Evolutionary conservation across 2,113 vertebrate genomes (phyloP), one percentile per base, ranked within the genome.

Genomic region (Merops nubicus): DNA sequence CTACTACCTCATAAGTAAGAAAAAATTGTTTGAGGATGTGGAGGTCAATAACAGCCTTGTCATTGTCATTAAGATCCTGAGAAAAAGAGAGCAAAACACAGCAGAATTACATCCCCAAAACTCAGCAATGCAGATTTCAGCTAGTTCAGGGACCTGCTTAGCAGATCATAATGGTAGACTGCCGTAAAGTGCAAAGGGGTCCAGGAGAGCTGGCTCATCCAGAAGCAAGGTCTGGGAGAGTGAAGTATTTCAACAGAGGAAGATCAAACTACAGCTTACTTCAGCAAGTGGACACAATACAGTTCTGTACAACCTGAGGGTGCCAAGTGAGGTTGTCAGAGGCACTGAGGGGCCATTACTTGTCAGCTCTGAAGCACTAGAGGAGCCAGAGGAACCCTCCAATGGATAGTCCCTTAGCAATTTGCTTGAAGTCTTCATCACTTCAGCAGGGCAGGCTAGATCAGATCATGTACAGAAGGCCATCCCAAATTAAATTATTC

Each of bases 161-260:
- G 28, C 28, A 28, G 16, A 23, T 12, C 31, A 17, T 28, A 65
- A 9, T 9, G 42, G 57, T 2, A 65, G 56, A 9, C 7, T n/a
- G 68, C 8, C 45, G 16, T 31, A 1, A 70, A 69, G 23, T 7
- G 40, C 50, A 60, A 43, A 85, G 34, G 6, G 36, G 21, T 19
- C 6, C 0, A 3, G 29, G 53, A 36, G 18, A 51, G 28, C 29
- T 79, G 65, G 12, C 23, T 63, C 22, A 28, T 23, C 19, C 16
- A 63, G 51, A 28, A 60, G 34, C 28, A 60, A 25, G 20, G 16
- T 23, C 47, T 77, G 22, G 8, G 8, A 38, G 10, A n/a, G 7
- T 1, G 3, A 19, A 74, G 16, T 3, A 0, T 43, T 68, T 48
- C 42, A 11, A 1, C 3, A 0, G 1, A 38, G 19, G 29, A 28